These are phyloP conservation scores for Nerophis lumbriciformis DNA, from an alignment of 2,113 vertebrate genomes.

Conservation along the genomic window DNA sequence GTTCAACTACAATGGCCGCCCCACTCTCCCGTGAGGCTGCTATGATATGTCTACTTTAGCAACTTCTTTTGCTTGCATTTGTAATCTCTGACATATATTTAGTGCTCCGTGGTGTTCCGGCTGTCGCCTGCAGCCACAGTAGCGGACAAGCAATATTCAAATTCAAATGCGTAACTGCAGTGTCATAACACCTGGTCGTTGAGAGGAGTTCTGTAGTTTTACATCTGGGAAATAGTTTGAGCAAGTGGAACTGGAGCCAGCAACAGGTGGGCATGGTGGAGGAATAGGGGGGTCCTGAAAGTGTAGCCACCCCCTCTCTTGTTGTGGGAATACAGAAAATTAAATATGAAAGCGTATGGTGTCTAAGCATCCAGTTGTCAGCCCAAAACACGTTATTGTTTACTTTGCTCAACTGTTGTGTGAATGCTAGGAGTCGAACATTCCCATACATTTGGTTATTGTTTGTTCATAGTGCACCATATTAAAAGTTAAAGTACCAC, in stretches of 20 bases:
- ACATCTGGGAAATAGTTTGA: not conserved
- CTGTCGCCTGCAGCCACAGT: not conserved
- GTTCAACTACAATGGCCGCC: constrained; percentile 50
- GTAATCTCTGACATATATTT: not conserved
- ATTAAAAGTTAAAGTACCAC: too few species aligned
- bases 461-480: too few species aligned
- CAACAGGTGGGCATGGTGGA: constrained; percentile 46
- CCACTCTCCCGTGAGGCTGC: constrained; percentile 1
- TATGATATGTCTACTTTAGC: not conserved
- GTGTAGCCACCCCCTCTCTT: not conserved
- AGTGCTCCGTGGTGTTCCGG: not conserved
- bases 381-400: too few species aligned
- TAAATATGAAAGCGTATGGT: too few species aligned
- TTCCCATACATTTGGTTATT: too few species aligned
- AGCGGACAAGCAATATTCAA: not conserved
- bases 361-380: too few species aligned
- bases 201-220: not conserved
- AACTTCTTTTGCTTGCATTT: not conserved
- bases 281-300: not conserved
- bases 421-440: too few species aligned
- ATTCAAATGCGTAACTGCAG: constrained; percentile 9
- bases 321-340: not conserved
- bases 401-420: too few species aligned
- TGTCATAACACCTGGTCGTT: constrained; percentile 14
- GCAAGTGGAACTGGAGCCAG: constrained; percentile 13